A percentile compares a stretch with the other conserved stretches of the same genome.
These are phyloP conservation scores for Parnassius apollo DNA, from an alignment of 2,888 invertebrate genomes.

Conservation along the genomic window DNA sequence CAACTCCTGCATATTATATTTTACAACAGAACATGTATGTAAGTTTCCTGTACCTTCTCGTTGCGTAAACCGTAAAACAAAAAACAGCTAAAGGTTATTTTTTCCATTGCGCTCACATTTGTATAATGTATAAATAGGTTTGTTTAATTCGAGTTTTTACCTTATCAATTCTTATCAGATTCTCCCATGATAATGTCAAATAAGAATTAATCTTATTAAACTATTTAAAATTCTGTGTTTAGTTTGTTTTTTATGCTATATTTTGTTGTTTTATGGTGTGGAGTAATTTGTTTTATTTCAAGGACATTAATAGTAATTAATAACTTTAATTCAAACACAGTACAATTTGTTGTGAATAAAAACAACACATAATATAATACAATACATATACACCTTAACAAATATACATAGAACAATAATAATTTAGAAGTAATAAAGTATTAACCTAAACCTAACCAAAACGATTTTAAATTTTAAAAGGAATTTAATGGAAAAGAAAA, in stretches of 20 bases:
- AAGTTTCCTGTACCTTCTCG: constrained; percentile 10
- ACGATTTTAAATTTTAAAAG: no score
- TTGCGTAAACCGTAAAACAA: constrained; percentile 25
- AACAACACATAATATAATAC: no score
- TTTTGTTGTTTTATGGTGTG: no score
- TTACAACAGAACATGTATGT: constrained; percentile 2
- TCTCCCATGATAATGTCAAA: not conserved
- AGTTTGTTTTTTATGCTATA: not conserved
- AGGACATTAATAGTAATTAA: no score
- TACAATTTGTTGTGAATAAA: no score
- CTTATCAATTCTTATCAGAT: constrained; percentile 34
- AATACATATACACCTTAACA: no score
- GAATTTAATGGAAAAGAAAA: no score
- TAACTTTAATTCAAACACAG: no score
- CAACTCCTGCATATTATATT: constrained; percentile 7
- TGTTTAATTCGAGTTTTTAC: constrained; percentile 22
- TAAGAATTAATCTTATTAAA: not conserved
- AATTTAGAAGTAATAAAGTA: no score
- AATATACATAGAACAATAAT: no score
- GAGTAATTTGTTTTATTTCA: no score
- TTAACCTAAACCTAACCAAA: no score
- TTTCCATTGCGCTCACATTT: constrained; percentile 12
- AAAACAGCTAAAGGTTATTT: constrained; percentile 23
- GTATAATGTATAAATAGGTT: not conserved
- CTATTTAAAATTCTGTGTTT: not conserved